These are phyloP conservation scores for Ceyx margarethae DNA, from an alignment of 2,113 vertebrate species.

Conservation along the genomic window DNA sequence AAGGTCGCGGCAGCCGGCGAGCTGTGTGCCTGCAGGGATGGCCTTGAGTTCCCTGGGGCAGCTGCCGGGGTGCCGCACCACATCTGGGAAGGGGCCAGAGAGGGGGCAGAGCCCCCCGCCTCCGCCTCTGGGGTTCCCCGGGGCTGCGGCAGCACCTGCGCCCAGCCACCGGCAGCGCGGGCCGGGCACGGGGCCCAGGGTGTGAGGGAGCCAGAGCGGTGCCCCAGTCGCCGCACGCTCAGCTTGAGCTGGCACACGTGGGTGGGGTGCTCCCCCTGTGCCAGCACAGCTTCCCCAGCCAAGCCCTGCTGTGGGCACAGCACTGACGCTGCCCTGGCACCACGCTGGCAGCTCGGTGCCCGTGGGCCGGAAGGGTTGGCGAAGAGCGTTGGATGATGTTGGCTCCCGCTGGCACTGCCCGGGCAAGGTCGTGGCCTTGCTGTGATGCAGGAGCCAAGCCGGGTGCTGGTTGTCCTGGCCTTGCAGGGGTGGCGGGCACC, in stretches of 20 bases:
- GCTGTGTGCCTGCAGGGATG: neutral
- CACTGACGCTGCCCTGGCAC: rapidly evolving
- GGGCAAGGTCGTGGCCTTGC: neutral
- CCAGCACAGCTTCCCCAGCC: neutral
- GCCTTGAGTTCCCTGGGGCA: neutral
- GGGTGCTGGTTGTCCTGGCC: neutral
- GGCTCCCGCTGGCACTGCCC: neutral
- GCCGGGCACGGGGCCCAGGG: neutral
- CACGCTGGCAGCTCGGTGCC: neutral
- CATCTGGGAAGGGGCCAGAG: neutral
- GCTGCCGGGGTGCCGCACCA: rapidly evolving
- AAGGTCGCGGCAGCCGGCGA: neutral
- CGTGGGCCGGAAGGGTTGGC: too few relatives aligned
- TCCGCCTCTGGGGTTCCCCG: neutral
- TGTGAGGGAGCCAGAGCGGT: rapidly evolving
- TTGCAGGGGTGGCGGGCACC: neutral
- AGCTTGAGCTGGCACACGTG: neutral
- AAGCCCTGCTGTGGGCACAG: too few relatives aligned
- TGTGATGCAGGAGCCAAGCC: neutral
- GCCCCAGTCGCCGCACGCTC: neutral
- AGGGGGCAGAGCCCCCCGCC: neutral
- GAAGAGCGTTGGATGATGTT: neutral
- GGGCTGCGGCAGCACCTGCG: rapidly evolving
- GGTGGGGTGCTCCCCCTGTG: neutral
- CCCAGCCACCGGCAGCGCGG: rapidly evolving